Evolutionary conservation across 2,113 vertebrate genomes (phyloP), one percentile per base, ranked within the genome.

Genomic region (Scomber scombrus): DNA sequence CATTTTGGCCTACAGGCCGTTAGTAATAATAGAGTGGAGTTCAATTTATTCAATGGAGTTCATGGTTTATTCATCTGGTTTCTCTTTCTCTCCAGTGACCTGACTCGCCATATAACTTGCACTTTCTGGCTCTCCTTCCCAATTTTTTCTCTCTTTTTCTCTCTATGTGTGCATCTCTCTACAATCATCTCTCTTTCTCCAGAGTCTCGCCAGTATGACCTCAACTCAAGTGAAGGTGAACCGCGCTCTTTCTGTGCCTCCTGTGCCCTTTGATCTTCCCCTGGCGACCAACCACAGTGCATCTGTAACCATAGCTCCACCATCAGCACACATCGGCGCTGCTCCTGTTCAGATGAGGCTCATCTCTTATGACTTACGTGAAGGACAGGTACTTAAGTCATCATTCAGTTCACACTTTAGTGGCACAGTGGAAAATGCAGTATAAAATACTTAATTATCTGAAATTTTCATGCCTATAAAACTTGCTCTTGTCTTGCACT

Each of bases 181-280:
- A 40, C 34, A n/a, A 34, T 74, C n/a, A 16, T 60, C 9, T 52
- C n/a, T 31, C 11, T 46, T 26, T n/a, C 15, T 43, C 85, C 86
- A 97, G 97, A 95, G 96, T 78, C 92, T 98, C 47, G 96, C 95
- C 77, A 96, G 94, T 86, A 96, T 98, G 92, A 93, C 95, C 0
- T 97, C 97, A 8, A 93, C 94, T 49, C 94, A 93, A 0, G 97
- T 98, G 45, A 96, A 95, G 80, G 94, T 98, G 65, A 97, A 96
- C 93, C 91, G 96, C 80, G 88, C 95, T 26, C 91, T 97, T 23
- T 95, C 95, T 8, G 94, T 97, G 78, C 96, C 97, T 0, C 93
- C 96, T 0, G 60, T 93, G 21, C 71, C 95, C 85, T 95, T 97
- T 75, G 96, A 97, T 82, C 94, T 98, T 84, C 96, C 97, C 0